These are phyloP conservation scores for Caenorhabditis sinica DNA, from an alignment of 2,888 invertebrate species.

Conservation along the genomic window DNA sequence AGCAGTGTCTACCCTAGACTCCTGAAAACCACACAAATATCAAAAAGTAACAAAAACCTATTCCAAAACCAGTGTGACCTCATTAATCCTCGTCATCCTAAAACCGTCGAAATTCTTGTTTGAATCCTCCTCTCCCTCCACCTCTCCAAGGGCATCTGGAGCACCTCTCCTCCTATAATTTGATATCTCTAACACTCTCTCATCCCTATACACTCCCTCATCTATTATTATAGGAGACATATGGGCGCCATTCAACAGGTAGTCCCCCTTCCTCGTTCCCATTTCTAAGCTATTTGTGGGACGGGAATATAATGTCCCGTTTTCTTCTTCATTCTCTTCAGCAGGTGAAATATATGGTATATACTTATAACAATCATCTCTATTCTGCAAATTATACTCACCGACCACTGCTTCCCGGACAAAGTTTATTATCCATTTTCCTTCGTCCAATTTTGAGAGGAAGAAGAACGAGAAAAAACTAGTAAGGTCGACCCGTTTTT, in stretches of 20 bases:
- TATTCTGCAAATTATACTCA: conserved; percentile 47
- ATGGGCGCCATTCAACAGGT: conserved; percentile 61
- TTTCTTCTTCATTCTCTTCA: not conserved
- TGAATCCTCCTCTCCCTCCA: not conserved
- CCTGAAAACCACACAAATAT: not conserved
- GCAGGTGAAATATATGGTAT: conserved; percentile 61
- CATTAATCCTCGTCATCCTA: conserved; percentile 17
- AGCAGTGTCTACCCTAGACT: too few relatives aligned
- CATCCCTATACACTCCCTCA: conserved; percentile 5
- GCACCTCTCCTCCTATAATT: conserved; percentile 56
- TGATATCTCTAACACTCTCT: conserved; percentile 49
- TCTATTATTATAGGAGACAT: conserved; percentile 55
- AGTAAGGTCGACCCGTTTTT: conserved; percentile 60
- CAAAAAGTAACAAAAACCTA: not conserved
- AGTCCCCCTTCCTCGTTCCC: conserved; percentile 33
- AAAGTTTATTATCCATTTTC: conserved; percentile 54
- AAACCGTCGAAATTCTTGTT: conserved; percentile 34
- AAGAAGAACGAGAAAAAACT: conserved; percentile 25
- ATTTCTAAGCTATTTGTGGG: conserved; percentile 30
- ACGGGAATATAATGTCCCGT: conserved; percentile 5
- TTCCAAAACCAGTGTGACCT: conserved; percentile 1
- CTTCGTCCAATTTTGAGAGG: conserved; percentile 27
- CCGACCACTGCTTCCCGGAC: conserved; percentile 47
- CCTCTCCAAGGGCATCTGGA: conserved; percentile 48
- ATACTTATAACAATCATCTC: conserved; percentile 50